A percentile compares a stretch with the other conserved stretches of the same genome.
phyloP scores from a whole-genome alignment of 2,888 invertebrate genomes.

The Nipponacmea schrenckii region DNA sequence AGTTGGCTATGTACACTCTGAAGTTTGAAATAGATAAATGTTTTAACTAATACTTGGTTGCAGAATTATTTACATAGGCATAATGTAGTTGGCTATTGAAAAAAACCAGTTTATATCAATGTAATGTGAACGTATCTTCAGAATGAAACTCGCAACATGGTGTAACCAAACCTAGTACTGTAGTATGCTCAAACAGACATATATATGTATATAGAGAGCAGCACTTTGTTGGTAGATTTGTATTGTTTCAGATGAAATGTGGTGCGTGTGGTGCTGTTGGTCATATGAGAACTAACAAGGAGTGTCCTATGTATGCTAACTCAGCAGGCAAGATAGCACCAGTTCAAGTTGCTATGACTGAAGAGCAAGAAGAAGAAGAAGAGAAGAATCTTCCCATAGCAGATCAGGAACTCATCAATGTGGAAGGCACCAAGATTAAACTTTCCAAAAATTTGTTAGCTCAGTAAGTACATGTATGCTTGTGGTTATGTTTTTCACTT shows the following conservation, averaged over 20 bases:
- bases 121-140: no score
- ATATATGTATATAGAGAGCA: no score
- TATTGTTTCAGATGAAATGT: conserved; percentile 78
- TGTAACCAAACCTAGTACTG: no score
- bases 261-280: conserved; percentile 91
- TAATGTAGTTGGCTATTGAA: no score
- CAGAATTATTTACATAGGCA: no score
- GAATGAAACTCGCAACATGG: no score
- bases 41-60: no score
- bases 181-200: no score
- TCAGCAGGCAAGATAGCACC: conserved; percentile 56
- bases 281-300: conserved; percentile 92
- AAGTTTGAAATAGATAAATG: no score
- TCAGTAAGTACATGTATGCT: conserved; percentile 62
- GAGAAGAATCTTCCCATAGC: conserved; percentile 71
- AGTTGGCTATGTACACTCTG: no score
- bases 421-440: conserved; percentile 94
- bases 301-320: conserved; percentile 92
- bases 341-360: conserved; percentile 69
- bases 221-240: no score
- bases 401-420: conserved; percentile 73
- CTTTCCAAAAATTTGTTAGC: conserved; percentile 88
- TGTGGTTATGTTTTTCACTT: neutral
- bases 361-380: conserved; percentile 83
- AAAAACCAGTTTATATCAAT: no score